Evolutionary conservation across 2,113 vertebrate genomes (phyloP).

Genomic region (Patagioenas fasciata): DNA sequence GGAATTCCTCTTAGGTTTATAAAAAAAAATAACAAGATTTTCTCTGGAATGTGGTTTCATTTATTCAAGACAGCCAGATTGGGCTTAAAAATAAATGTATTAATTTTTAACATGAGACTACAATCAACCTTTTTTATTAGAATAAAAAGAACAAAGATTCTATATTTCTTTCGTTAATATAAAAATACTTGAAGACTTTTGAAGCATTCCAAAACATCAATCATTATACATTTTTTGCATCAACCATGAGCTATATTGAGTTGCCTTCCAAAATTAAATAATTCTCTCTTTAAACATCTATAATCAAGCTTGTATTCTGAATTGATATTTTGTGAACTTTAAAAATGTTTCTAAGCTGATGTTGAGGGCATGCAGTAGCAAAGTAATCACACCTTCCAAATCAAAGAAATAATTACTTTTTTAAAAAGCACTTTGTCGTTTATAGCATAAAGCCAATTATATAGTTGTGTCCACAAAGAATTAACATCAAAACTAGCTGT

Average conservation of each 20-base stretch:
- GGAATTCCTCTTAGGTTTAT: neutral
- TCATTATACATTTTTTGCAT: neutral
- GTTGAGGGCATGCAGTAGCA: neutral
- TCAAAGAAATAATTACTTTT: neutral
- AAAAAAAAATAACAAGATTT: neutral
- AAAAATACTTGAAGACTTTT: neutral
- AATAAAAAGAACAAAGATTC: neutral
- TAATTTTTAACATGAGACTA: neutral
- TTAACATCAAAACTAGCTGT: neutral
- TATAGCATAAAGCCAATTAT: neutral
- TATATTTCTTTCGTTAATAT: neutral
- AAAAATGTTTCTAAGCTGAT: neutral
- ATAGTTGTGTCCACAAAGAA: neutral
- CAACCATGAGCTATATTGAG: neutral
- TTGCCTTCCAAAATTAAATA: neutral
- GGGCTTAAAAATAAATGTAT: neutral
- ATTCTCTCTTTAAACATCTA: neutral
- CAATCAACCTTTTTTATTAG: neutral
- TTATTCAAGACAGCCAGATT: neutral
- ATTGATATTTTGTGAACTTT: neutral
- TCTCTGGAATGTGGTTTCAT: neutral
- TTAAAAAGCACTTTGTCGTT: neutral
- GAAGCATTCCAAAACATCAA: neutral
- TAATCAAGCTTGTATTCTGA: neutral
- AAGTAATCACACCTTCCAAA: neutral